Base-by-base conservation (phyloP, 2,113 vertebrate genomes). In the Lepidothrix coronata region DNA sequence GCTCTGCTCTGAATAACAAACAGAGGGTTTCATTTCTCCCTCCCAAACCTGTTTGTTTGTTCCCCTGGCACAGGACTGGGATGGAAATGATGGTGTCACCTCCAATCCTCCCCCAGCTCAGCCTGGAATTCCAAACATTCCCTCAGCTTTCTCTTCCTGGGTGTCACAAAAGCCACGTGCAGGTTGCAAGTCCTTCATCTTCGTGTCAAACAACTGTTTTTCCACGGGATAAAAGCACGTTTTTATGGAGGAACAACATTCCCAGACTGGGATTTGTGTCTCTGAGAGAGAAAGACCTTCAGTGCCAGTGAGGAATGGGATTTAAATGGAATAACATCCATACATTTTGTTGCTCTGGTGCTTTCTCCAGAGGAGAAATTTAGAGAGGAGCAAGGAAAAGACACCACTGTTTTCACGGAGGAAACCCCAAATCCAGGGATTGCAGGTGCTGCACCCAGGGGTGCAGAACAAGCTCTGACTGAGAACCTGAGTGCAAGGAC, bases 1-100 rank as follows among this genome's bases (percentile, higher is more conserved):
- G 14, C 35, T 83, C 93, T 95, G 92, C 92, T 85, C 35, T 68
- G 80, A 94, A 97, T 96, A 93, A 87, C 88, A 97, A 97, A 88
- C 22, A 81, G 90, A 51, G n/a, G 31, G 65, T 63, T 97, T 92
- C 65, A 70, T 88, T 79, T 41, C 43, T 30, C 44, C 31, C 24
- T 51, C 49, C 49, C 49, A 25, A 5, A 27, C 24, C 49, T 51
- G 49, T 27, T 22, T 25, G 48, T 24, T 49, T 49, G 48, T 25
- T 25, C 23, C 48, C 12, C 25, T 25, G 3, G 46, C 46, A 48
- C 21, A 23, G 46, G 46, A 48, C 21, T 12, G 49, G 23, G 49
- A 49, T 49, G 49, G 37, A 83, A 91, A 39, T 48, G 84, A 81
- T 68, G 68, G 25, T 1, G 35, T 61, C 61, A 89, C 48, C 51